Evolutionary conservation across 2,888 invertebrate species (phyloP).

Genomic region (Pedicia rivosa): DNA sequence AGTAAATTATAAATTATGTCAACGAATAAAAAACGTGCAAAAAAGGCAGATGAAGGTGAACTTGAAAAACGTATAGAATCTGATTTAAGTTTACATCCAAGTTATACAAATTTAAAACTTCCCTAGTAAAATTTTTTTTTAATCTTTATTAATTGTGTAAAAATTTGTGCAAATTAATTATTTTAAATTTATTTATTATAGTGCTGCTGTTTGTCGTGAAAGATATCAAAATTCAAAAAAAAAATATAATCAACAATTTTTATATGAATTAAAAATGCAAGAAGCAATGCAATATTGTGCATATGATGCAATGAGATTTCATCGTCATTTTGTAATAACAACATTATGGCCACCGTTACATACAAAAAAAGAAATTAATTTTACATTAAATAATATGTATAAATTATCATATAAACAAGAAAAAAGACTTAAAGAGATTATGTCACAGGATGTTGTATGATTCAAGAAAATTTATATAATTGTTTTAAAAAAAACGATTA

Average conservation of each 20-base stretch:
- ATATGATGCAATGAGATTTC: constrained; percentile 29
- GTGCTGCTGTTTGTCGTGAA: constrained; percentile 8
- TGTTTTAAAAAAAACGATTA: too few relatives aligned
- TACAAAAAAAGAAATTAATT: constrained; percentile 28
- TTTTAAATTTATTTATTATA: constrained; percentile 2
- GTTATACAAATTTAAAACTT: background rate
- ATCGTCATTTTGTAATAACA: constrained; percentile 30
- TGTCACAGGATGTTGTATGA: constrained; percentile 1
- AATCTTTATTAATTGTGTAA: background rate
- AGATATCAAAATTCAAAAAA: constrained; percentile 8
- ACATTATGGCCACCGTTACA: constrained; percentile 30
- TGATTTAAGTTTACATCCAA: constrained; percentile 3
- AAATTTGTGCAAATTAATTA: background rate
- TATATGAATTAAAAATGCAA: constrained; percentile 26
- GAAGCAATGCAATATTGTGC: constrained; percentile 30
- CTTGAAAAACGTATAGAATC: too few relatives aligned
- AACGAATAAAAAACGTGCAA: too few relatives aligned
- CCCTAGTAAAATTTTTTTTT: constrained; percentile 1
- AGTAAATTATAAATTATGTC: too few relatives aligned
- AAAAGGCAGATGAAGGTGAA: too few relatives aligned
- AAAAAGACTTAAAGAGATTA: constrained; percentile 9
- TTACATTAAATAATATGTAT: constrained; percentile 8
- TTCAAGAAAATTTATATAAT: too few relatives aligned
- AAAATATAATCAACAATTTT: constrained; percentile 26
- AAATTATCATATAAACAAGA: constrained; percentile 9